Evolutionary conservation across 2,797 vertebrate genomes (phyloP).

Genomic region (Sebastes matsubarae): DNA sequence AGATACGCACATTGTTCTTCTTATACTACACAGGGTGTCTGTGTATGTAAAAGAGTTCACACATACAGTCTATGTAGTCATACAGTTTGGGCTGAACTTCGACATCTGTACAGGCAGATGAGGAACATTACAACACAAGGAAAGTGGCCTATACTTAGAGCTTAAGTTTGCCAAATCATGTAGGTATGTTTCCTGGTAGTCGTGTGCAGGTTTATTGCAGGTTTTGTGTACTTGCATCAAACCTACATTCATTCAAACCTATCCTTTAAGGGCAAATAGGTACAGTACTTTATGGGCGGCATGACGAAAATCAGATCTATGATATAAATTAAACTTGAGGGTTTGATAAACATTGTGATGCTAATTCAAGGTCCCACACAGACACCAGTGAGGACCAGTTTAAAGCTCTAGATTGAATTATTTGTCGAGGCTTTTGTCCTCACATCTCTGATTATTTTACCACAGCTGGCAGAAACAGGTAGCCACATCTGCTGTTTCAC

Average conservation of each 20-base stretch:
- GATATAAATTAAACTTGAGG: neutral
- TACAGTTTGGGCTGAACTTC: neutral
- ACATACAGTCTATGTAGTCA: neutral
- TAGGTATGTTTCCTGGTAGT: no score
- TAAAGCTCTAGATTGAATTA: slow-evolving; percentile 14
- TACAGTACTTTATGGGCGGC: neutral
- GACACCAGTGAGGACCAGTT: neutral
- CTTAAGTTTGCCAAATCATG: neutral
- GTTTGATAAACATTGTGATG: neutral
- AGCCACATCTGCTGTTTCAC: slow-evolving; percentile 57
- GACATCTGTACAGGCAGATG: neutral
- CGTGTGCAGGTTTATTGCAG: neutral
- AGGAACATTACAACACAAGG: neutral
- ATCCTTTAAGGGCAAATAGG: neutral
- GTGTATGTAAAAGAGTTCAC: neutral
- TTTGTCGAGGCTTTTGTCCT: slow-evolving; percentile 16
- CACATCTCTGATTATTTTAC: slow-evolving; percentile 39
- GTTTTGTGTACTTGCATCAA: neutral
- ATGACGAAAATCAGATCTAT: neutral
- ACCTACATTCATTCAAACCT: neutral
- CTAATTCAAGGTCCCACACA: neutral
- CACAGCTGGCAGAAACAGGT: slow-evolving; percentile 55
- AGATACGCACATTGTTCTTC: neutral
- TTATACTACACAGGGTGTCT: neutral
- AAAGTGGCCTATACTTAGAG: neutral